Base-by-base conservation (phyloP, 1,140 invertebrate species). In the Temnothorax nylanderi region DNA sequence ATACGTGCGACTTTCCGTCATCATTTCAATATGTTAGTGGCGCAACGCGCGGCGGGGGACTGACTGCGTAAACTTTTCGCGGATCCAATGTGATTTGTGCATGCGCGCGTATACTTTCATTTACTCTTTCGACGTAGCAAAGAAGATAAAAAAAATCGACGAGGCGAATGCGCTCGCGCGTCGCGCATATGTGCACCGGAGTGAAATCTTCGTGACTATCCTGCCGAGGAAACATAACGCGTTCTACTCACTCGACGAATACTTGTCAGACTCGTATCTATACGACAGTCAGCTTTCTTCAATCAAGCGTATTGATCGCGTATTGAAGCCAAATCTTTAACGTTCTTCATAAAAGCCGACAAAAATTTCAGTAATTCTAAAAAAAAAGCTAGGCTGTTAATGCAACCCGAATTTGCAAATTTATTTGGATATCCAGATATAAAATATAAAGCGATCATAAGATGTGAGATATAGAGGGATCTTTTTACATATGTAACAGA, bases 121-220 rank as follows among this genome's bases (percentile, higher is more conserved):
- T 41, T 69, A 47, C 74, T 75, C 32, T 2, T 60, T 11, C 37
- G 32, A 69, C 49, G 60, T 49, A 34, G 21, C 16, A 41, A 58
- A 49, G 18, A 56, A 56, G 21, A 47, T 16, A 37, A 56, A 32
- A 51, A 81, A 67, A 56, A 47, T 72, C 64, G 41, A 13, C 44
- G 51, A 89, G 54, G 87, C 87, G 62, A 85, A 78, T 18, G 54
- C 18, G n/a, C 41, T 76, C 89, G 86, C 78, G 84, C 77, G 86
- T 87, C 86, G 86, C 85, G 86, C 86, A 75, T 69, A 85, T 72
- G 78, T 72, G 62, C 56, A 13, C 51, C 26, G n/a, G 26, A 87
- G 88, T 89, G 89, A 89, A 90, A 90, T 90, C 84, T 82, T 58
- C 71, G 54, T 37, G 32, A 74, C 67, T 72, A 82, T 74, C 67